phyloP scores from a whole-genome alignment of 2,888 invertebrate genomes.

The Peribatodes rhomboidaria region DNA sequence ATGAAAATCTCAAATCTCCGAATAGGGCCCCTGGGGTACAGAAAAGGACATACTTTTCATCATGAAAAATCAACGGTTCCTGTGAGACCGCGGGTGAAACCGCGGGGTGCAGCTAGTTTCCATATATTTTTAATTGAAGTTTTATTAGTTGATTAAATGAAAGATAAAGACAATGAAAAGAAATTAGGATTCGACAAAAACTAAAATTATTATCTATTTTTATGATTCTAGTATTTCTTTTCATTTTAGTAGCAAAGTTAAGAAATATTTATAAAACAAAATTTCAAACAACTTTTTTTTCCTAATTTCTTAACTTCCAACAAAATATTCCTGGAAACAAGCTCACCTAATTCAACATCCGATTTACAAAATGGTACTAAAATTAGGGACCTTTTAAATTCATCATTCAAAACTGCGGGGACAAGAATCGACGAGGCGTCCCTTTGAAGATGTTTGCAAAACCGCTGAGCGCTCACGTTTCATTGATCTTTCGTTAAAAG shows the following conservation, averaged over 20 bases:
- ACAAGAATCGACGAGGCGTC: conserved; percentile 8
- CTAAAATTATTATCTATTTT: neutral
- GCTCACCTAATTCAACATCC: conserved; percentile 2
- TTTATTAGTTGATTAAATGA: too few species aligned
- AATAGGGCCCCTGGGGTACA: too few species aligned
- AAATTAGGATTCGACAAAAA: neutral
- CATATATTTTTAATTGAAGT: too few species aligned
- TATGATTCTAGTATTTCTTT: neutral
- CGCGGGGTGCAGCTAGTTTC: too few species aligned
- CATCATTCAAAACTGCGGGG: conserved; percentile 14
- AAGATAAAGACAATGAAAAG: too few species aligned
- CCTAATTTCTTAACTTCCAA: neutral
- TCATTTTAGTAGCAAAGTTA: conserved; percentile 1
- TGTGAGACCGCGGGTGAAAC: too few species aligned
- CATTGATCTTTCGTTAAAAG: conserved; percentile 39
- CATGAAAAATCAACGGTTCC: too few species aligned
- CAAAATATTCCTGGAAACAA: conserved; percentile 11
- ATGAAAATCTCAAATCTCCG: too few species aligned
- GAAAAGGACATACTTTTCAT: too few species aligned
- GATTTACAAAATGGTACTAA: conserved; percentile 12
- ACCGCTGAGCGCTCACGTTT: conserved; percentile 33
- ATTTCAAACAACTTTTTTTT: conserved; percentile 1
- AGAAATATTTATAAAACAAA: neutral
- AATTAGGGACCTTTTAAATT: conserved; percentile 15
- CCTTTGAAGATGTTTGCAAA: conserved; percentile 38